Evolutionary conservation across 2,797 vertebrate genomes (phyloP), one percentile per base, ranked within the genome.

Genomic region (Apogon hyalosoma): DNA sequence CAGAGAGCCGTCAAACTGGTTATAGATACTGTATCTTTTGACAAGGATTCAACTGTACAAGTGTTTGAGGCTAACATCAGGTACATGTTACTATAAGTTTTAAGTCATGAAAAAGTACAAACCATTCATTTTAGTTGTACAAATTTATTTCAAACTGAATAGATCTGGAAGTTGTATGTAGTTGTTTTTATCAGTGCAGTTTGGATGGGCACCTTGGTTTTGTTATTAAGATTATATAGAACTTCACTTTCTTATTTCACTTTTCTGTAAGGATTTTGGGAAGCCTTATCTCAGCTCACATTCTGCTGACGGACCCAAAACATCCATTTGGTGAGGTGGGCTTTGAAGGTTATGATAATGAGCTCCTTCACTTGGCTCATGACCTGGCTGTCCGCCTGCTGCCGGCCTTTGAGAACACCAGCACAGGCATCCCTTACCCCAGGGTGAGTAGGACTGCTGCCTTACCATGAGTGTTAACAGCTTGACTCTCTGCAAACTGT

Each of bases 51-150:
- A 6, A 99, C 98, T 0, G 97, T 99, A 54, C 98, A 99, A 67
- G 97, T 99, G 55, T 99, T 99, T 78, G 98, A 99, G 85, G 97
- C 96, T 58, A 99, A 97, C 10, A 99, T 99, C 89, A 97, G 98
- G 98, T 99, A 91, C 16, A 54, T 15, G 15, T 45, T 39, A 6
- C 13, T 59, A 4, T 49, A 28, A 28, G 28, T 57, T 40, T 0
- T 7, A 0, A 15, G 14, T 11, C 5, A 12, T 12, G 19, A 38
- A 49, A 12, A 43, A 45, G 6, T 15, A n/a, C 2, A 54, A 56
- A 39, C 10, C 19, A 28, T 5, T 3, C 1, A 21, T 3, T 28
- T 49, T 33, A 3, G 10, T 14, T 50, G 31, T 58, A 40, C 1
- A 28, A 12, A 28, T 28, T 28, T 28, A 28, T 28, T 28, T 12